These are phyloP conservation scores for Lophochroa leadbeateri DNA, from an alignment of 2,113 vertebrate genomes.

Conservation along the genomic window DNA sequence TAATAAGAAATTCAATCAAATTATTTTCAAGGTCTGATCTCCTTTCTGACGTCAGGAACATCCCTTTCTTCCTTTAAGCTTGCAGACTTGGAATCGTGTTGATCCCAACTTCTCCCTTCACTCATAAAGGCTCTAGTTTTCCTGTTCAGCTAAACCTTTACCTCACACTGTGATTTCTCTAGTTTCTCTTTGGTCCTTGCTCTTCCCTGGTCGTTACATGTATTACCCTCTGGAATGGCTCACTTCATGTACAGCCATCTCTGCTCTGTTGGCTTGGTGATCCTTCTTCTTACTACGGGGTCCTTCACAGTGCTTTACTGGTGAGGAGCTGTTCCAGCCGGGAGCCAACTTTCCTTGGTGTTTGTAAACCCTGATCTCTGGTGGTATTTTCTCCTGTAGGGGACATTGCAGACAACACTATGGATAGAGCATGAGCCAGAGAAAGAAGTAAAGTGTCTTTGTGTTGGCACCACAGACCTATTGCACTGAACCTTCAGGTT, in stretches of 20 bases:
- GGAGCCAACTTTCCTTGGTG: not conserved
- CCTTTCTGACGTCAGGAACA: not conserved
- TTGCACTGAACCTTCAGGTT: not conserved
- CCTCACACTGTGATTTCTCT: not conserved
- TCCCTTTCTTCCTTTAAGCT: not conserved
- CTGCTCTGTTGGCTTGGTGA: not conserved
- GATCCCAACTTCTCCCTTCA: not conserved
- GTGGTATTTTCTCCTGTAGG: not conserved
- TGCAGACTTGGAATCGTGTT: accelerated
- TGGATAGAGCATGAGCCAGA: not conserved
- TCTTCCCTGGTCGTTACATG: not conserved
- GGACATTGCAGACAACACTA: not conserved
- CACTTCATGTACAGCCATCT: accelerated
- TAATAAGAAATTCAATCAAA: not conserved
- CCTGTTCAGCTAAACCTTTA: not conserved
- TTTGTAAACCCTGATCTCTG: not conserved
- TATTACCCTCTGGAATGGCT: not conserved
- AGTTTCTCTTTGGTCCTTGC: not conserved
- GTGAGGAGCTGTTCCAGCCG: not conserved
- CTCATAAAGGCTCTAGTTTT: not conserved
- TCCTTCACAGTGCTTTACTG: not conserved
- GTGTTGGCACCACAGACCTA: not conserved
- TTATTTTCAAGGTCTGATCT: not conserved
- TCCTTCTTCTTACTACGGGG: not conserved
- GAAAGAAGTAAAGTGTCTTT: not conserved